A percentile compares a stretch with the other conserved stretches of the same genome.
phyloP scores from a whole-genome alignment of 2,113 vertebrate genomes.

The Ceyx margarethae region DNA sequence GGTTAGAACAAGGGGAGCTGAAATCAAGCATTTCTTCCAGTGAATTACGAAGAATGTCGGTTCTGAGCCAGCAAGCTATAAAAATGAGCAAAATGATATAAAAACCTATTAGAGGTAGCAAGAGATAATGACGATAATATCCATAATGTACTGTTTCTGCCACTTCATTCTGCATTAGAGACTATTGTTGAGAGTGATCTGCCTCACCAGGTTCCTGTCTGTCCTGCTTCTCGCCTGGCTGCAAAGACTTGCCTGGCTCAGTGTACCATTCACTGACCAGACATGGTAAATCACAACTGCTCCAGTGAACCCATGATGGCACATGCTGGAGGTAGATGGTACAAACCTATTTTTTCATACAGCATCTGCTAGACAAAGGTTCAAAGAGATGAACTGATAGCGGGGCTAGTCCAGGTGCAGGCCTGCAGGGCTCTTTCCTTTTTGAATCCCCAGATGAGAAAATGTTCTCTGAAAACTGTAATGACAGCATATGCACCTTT shows the following conservation, averaged over 20 bases:
- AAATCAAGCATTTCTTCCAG: slow-evolving; percentile 45
- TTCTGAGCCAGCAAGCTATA: slow-evolving; percentile 63
- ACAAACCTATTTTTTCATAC: background rate
- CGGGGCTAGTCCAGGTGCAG: fast-evolving
- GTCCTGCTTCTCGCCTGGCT: slow-evolving; percentile 13
- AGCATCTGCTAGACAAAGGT: background rate
- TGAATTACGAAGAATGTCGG: slow-evolving; percentile 35
- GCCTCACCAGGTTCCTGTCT: slow-evolving; percentile 53
- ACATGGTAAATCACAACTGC: slow-evolving; percentile 26
- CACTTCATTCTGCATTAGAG: slow-evolving; percentile 55
- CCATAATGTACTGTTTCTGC: slow-evolving; percentile 65
- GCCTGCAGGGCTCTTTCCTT: background rate
- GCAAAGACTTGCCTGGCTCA: background rate
- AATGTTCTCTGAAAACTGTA: background rate
- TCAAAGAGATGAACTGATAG: background rate
- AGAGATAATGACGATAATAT: slow-evolving; percentile 61
- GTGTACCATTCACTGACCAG: background rate
- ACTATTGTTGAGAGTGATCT: slow-evolving; percentile 52
- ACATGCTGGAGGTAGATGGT: background rate
- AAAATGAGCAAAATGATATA: slow-evolving; percentile 64
- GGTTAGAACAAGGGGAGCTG: slow-evolving; percentile 13
- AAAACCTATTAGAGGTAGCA: slow-evolving; percentile 63
- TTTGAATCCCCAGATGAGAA: background rate
- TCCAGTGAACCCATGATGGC: background rate
- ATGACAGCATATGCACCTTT: background rate